Percentiles rank a stretch among this genome's conserved stretches.
phyloP scores from a whole-genome alignment of 1,140 invertebrate species.

The Colletes gigas region DNA sequence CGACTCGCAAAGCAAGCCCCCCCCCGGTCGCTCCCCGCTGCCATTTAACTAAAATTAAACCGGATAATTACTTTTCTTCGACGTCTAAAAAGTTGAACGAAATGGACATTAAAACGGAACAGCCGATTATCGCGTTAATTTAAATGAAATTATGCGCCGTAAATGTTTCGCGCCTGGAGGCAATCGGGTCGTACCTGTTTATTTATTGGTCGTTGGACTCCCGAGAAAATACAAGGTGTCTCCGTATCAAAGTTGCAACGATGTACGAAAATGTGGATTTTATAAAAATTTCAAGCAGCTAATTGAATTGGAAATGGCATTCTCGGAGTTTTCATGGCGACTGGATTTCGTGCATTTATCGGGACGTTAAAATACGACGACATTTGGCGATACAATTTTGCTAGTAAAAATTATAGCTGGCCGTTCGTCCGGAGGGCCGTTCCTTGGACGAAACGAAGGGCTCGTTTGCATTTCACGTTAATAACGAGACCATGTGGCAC shows the following conservation, averaged over 20 bases:
- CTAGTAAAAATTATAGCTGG: constrained; percentile 54
- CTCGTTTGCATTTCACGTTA: constrained; percentile 65
- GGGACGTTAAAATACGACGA: constrained; percentile 41
- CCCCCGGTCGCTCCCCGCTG: neutral
- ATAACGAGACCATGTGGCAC: constrained; percentile 64
- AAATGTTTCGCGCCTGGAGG: neutral
- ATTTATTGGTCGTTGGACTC: neutral
- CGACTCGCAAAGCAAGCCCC: neutral
- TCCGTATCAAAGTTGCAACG: no score
- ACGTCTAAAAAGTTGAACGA: constrained; percentile 3
- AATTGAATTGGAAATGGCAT: neutral
- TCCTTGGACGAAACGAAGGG: constrained; percentile 62
- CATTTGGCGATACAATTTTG: constrained; percentile 38
- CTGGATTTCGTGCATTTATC: constrained; percentile 29
- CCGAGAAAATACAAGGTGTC: no score
- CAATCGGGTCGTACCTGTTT: constrained; percentile 7
- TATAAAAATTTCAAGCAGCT: no score
- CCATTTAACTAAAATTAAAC: constrained; percentile 13
- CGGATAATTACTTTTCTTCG: constrained; percentile 30
- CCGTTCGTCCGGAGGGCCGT: constrained; percentile 38
- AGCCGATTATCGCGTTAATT: constrained; percentile 11
- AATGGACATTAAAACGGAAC: neutral
- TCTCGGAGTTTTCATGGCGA: neutral
- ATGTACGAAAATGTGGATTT: no score
- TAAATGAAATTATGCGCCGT: constrained; percentile 12